Evolutionary conservation across 2,113 vertebrate species (phyloP), one percentile per base, ranked within the genome.

Genomic region (Salvelinus alpinus): DNA sequence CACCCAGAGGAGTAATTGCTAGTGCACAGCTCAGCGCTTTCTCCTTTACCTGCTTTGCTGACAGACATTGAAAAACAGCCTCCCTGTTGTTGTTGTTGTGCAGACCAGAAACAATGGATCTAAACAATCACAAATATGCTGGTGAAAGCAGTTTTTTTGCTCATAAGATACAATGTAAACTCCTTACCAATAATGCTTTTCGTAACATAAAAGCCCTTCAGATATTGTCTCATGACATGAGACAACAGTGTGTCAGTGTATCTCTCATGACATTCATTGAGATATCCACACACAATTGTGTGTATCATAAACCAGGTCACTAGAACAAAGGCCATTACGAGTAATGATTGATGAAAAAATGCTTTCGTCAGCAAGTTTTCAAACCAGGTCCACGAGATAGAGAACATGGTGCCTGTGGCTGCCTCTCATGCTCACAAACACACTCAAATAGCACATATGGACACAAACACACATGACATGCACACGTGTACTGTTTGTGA

Each of bases 31-130:
- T 91, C 86, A 88, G 86, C 86, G 85, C 34, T 87, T 88, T 92
- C 78, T 59, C 66, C 76, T 69, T 85, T 72, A 80, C 82, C 71
- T 88, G 83, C 85, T 87, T 83, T 89, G 88, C 88, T 92, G 90
- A 89, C 87, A 20, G 72, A 88, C 83, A 79, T 80, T 82, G 78
- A 25, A 67, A 54, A 68, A 75, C 78, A 86, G 72, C 78, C 75
- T 72, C 38, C 3, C 18, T 38, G 34, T 24, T 9, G 34, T 77
- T 87, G 78, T 84, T 86, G 76, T 87, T 85, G 71, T 81, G 38
- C 71, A 78, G 69, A 70, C 70, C 12, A 67, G 78, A 79, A 83
- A 91, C 85, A 90, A 90, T 88, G 57, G 75, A 82, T 78, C 78
- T 77, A 75, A 86, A 87, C 88, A 90, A 80, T 80, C 78, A 77